phyloP scores from a whole-genome alignment of 1,140 invertebrate genomes.

The Aporrectodea caliginosa region DNA sequence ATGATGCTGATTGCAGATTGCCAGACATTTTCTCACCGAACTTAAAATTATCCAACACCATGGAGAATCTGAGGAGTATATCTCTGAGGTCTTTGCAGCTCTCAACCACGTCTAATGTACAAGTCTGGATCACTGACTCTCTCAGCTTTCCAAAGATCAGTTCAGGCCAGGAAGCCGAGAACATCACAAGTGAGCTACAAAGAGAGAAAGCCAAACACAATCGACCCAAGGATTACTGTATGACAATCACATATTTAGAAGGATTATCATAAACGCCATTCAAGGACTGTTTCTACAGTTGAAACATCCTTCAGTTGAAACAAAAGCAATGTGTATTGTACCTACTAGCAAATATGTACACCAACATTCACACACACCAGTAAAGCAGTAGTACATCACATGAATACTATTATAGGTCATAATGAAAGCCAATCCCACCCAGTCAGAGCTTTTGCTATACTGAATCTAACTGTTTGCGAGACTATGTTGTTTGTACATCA shows the following conservation, averaged over 20 bases:
- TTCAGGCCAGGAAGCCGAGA: background rate
- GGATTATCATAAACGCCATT: no score
- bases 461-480: background rate
- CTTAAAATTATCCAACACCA: background rate
- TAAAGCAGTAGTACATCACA: no score
- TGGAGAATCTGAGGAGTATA: background rate
- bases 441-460: no score
- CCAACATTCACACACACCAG: background rate
- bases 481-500: background rate
- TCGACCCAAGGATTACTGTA: background rate
- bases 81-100: background rate
- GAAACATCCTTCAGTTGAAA: background rate
- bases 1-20: background rate
- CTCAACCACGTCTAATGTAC: background rate
- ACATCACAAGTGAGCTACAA: background rate
- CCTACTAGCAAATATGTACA: background rate
- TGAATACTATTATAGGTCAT: no score
- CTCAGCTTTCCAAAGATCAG: background rate
- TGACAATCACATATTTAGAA: no score
- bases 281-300: background rate
- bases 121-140: background rate
- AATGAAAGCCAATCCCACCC: no score
- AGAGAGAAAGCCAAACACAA: background rate
- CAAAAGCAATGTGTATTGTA: background rate
- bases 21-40: background rate